A percentile compares a stretch with the other conserved stretches of the same genome.
Evolutionary conservation across 2,888 invertebrate species (phyloP).

Genomic region (Archaeoteleia sp.): DNA sequence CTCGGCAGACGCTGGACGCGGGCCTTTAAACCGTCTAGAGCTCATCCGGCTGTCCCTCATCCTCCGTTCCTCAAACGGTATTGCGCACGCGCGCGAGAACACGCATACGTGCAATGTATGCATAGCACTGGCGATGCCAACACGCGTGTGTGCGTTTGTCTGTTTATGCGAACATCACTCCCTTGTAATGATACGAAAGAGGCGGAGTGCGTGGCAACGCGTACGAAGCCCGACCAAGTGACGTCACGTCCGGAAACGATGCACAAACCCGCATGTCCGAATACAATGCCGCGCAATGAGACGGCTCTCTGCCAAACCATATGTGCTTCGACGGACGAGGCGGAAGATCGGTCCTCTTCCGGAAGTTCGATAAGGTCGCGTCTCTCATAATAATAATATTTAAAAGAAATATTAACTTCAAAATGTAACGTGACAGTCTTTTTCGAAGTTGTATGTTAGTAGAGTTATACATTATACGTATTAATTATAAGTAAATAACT

Average conservation of each 20-base stretch:
- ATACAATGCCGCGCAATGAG: constrained; percentile 29
- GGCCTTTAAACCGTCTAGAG: constrained; percentile 61
- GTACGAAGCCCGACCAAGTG: constrained; percentile 42
- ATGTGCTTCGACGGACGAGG: constrained; percentile 18
- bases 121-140: neutral
- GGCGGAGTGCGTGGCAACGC: constrained; percentile 39
- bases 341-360: constrained; percentile 46
- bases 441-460: too few species aligned
- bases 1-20: constrained; percentile 35
- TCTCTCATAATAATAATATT: neutral
- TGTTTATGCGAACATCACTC: constrained; percentile 10
- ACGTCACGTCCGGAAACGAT: constrained; percentile 59
- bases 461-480: too few species aligned
- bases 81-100: constrained; percentile 28
- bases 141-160: neutral
- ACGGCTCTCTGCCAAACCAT: constrained; percentile 29
- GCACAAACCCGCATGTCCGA: constrained; percentile 42
- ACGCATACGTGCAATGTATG: constrained; percentile 6
- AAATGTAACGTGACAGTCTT: too few species aligned
- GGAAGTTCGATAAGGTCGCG: constrained; percentile 28
- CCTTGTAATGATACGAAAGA: constrained; percentile 32
- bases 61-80: constrained; percentile 54
- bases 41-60: constrained; percentile 60
- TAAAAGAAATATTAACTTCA: too few species aligned
- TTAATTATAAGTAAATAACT: too few species aligned